phyloP scores from a whole-genome alignment of 35 echinoderm and acorn worm species.

The Hemicentrotus pulcherrimus region DNA sequence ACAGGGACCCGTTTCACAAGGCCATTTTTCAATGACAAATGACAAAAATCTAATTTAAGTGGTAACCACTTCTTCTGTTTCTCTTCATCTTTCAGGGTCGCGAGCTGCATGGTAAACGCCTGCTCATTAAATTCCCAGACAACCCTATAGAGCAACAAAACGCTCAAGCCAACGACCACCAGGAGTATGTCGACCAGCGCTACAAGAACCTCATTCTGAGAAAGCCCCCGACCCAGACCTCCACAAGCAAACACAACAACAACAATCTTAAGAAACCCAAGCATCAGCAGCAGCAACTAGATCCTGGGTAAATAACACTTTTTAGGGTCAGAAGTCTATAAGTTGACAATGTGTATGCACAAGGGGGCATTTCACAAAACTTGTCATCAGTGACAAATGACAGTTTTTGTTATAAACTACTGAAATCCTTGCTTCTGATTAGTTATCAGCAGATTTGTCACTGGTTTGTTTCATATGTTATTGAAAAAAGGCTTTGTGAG shows the following conservation, averaged over 20 bases:
- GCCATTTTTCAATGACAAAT: no score
- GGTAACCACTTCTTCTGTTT: slow-evolving; percentile 23
- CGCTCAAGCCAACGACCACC: slow-evolving; percentile 37
- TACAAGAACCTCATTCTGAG: slow-evolving; percentile 69
- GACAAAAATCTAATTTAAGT: no score
- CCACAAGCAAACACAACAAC: slow-evolving; percentile 9
- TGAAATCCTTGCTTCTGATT: no score
- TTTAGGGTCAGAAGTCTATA: no score
- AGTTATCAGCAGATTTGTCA: no score
- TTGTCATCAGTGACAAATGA: no score
- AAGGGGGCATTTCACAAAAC: no score
- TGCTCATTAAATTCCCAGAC: slow-evolving; percentile 97
- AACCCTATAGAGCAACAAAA: slow-evolving; percentile 80
- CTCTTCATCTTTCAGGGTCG: slow-evolving; percentile 61
- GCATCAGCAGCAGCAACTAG: not conserved
- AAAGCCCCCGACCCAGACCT: slow-evolving; percentile 53
- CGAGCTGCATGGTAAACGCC: slow-evolving; percentile 58
- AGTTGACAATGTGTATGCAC: not conserved
- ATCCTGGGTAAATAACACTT: not conserved
- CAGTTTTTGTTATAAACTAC: no score
- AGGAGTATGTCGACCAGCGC: not conserved
- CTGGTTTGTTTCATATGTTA: no score
- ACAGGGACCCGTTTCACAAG: no score
- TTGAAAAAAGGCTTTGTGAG: no score
- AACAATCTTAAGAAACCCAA: not conserved